Percentiles rank a stretch among this genome's conserved stretches.
Conservation (phyloP, 2,797 vertebrate genomes). For the Sebastes aleutianus region DNA sequence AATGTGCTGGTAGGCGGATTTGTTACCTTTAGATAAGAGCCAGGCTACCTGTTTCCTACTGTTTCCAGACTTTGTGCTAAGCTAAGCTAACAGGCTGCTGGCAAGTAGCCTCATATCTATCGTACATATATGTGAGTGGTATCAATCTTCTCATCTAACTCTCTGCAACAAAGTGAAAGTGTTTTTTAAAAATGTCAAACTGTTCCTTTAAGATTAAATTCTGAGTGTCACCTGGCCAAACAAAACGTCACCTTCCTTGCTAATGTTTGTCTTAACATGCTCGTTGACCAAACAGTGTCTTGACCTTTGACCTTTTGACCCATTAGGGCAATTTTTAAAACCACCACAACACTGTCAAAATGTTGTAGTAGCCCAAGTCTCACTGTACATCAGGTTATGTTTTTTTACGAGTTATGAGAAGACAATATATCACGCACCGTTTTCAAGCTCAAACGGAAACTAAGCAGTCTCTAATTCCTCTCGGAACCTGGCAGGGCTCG, state of each 20-base stretch:
- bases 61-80: neutral
- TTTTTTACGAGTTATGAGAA: neutral
- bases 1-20: neutral
- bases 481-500: neutral
- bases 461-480: constrained; percentile 36
- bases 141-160: too few relatives aligned
- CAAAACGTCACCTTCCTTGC: neutral
- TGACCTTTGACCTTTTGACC: neutral
- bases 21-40: neutral
- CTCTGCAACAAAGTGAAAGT: too few relatives aligned
- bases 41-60: neutral
- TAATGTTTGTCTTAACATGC: neutral
- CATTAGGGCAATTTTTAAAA: neutral
- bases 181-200: too few relatives aligned
- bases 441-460: constrained; percentile 28
- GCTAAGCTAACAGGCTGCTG: neutral
- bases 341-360: neutral
- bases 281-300: neutral
- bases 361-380: accelerated
- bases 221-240: neutral
- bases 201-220: too few relatives aligned
- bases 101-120: neutral
- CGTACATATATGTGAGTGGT: accelerated
- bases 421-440: constrained; percentile 6
- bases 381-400: too few relatives aligned